phyloP scores from a whole-genome alignment of 2,888 invertebrate genomes.

The Andrena trimmerana region DNA sequence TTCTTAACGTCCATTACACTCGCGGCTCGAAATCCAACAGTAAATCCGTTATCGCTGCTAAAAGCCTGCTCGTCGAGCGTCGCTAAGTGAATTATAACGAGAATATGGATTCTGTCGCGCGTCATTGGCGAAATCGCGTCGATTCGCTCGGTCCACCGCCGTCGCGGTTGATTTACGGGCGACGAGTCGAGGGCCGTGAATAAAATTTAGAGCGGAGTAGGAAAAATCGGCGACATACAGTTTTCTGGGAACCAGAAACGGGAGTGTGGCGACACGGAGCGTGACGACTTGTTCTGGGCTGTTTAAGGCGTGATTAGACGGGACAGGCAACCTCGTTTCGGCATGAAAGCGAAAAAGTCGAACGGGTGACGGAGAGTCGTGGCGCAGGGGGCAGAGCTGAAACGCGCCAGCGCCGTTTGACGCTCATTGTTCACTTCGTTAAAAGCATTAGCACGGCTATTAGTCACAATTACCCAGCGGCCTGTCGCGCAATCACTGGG shows the following conservation, averaged over 20 bases:
- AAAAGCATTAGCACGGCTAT: constrained; percentile 79
- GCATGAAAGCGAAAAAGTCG: constrained; percentile 24
- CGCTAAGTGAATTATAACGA: constrained; percentile 56
- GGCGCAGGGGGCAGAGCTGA: constrained; percentile 21
- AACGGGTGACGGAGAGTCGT: constrained; percentile 45
- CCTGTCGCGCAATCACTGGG: constrained; percentile 42
- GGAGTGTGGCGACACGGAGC: neutral
- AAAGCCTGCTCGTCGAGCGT: constrained; percentile 58
- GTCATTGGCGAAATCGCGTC: constrained; percentile 32
- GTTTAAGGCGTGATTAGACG: constrained; percentile 21
- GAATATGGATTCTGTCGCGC: constrained; percentile 51
- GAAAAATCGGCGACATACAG: neutral
- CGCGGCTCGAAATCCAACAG: constrained; percentile 36
- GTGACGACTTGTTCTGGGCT: neutral
- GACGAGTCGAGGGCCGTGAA: neutral
- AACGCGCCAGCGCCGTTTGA: constrained; percentile 52
- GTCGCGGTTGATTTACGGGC: neutral
- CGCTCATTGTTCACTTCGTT: constrained; percentile 81
- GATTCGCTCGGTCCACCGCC: constrained; percentile 1
- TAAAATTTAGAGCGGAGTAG: neutral
- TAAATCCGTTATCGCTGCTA: constrained; percentile 64
- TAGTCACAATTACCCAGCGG: constrained; percentile 80
- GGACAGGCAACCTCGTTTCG: constrained; percentile 29
- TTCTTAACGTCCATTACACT: constrained; percentile 62
- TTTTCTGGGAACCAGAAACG: constrained; percentile 1